A percentile compares a stretch with the other conserved stretches of the same genome.
Evolutionary conservation across 2,888 invertebrate species (phyloP).

Genomic region (Ornithoptera alexandrae): DNA sequence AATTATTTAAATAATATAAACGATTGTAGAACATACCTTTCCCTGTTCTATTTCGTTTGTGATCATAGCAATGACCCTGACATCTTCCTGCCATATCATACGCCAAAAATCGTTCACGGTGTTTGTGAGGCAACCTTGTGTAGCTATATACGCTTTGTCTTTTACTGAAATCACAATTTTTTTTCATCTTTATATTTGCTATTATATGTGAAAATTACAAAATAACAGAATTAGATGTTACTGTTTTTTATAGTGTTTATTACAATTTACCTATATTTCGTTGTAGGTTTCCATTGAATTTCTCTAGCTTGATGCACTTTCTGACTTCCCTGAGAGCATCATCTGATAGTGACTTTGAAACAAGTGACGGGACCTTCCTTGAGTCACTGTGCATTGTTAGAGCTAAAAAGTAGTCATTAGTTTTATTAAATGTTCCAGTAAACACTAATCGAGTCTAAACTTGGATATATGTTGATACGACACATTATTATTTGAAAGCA

Average conservation of each 20-base stretch:
- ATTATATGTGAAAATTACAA: neutral
- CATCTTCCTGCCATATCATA: slow-evolving; percentile 99
- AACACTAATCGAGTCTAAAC: neutral
- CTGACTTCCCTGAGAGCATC: slow-evolving; percentile 60
- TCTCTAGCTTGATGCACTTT: slow-evolving; percentile 54
- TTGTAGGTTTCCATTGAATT: slow-evolving; percentile 54
- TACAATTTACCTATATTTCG: slow-evolving; percentile 45
- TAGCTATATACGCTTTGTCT: slow-evolving; percentile 89
- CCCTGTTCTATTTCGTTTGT: slow-evolving; percentile 97
- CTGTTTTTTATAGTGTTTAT: neutral
- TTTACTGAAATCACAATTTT: slow-evolving; percentile 48
- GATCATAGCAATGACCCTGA: slow-evolving; percentile 98
- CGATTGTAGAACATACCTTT: slow-evolving; percentile 73
- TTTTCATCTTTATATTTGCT: neutral
- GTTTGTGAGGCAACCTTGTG: slow-evolving; percentile 94
- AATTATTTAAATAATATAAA: neutral
- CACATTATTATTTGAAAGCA: too few relatives aligned
- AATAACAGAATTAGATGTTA: neutral
- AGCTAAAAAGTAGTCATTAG: slow-evolving; percentile 45
- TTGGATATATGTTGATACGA: too few relatives aligned
- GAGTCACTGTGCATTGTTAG: slow-evolving; percentile 48
- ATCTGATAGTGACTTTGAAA: slow-evolving; percentile 62
- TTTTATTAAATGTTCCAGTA: neutral
- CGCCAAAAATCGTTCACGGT: slow-evolving; percentile 97
- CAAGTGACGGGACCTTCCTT: slow-evolving; percentile 48